A percentile compares a stretch with the other conserved stretches of the same genome.
These are phyloP conservation scores for Cettia cetti DNA, from an alignment of 2,113 vertebrate genomes.

Conservation along the genomic window DNA sequence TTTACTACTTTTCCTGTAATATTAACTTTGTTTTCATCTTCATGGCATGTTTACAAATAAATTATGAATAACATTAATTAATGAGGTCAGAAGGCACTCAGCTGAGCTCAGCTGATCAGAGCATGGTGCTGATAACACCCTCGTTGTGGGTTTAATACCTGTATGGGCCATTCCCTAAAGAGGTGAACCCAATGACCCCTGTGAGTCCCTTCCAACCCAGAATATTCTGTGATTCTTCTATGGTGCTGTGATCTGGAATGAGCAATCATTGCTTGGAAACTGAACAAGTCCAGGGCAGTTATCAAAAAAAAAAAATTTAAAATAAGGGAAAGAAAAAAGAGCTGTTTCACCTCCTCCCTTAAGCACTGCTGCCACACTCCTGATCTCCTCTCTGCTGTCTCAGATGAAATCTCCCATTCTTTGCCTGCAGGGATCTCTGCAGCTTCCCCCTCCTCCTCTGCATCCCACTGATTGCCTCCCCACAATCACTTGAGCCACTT, in stretches of 20 bases:
- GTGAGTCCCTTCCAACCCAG: background rate
- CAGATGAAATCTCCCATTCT: background rate
- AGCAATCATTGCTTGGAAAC: background rate
- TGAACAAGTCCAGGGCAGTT: background rate
- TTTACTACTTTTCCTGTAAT: background rate
- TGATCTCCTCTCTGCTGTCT: background rate
- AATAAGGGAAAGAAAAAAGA: too few species aligned
- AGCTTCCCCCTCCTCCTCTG: background rate
- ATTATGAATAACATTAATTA: background rate
- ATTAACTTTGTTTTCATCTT: background rate
- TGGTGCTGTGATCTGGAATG: background rate
- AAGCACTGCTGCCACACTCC: background rate
- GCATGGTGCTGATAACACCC: background rate
- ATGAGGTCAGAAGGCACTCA: background rate
- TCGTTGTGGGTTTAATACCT: background rate
- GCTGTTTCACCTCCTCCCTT: background rate
- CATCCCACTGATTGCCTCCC: background rate
- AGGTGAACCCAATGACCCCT: background rate
- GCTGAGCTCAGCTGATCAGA: background rate
- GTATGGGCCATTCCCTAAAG: background rate
- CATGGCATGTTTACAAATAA: background rate
- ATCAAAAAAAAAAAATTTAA: background rate
- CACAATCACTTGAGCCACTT: background rate
- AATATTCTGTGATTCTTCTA: background rate
- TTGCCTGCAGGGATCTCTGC: background rate